Evolutionary conservation across 2,888 invertebrate species (phyloP).

Genomic region (Thera britannica): DNA sequence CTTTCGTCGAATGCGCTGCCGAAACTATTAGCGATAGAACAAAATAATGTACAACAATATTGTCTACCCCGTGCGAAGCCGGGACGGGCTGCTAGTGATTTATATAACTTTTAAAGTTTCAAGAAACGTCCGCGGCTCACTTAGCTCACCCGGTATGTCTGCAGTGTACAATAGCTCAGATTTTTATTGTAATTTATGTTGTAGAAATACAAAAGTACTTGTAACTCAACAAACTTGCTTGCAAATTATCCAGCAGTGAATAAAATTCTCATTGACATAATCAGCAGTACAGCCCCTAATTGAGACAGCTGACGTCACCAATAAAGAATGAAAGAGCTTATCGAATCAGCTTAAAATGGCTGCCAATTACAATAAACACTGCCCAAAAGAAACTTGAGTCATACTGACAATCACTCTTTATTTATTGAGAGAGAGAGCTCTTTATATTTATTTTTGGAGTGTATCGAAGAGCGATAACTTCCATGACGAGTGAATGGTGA

Average conservation of each 20-base stretch:
- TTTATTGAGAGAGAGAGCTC: constrained; percentile 12
- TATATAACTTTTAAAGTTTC: too few species aligned
- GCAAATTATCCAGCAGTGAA: neutral
- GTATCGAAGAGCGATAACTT: neutral
- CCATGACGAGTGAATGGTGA: neutral
- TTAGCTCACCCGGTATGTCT: too few species aligned
- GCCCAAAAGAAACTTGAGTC: constrained; percentile 27
- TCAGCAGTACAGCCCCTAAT: constrained; percentile 5
- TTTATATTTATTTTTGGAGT: neutral
- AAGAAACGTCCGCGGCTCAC: too few species aligned
- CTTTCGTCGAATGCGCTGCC: too few species aligned
- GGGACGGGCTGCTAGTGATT: too few species aligned
- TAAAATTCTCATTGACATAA: constrained; percentile 12
- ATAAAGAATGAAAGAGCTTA: constrained; percentile 27
- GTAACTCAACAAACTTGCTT: neutral
- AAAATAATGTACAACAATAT: too few species aligned
- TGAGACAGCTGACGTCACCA: constrained; percentile 16
- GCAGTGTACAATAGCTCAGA: too few species aligned
- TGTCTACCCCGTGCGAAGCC: too few species aligned
- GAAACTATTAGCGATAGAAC: too few species aligned
- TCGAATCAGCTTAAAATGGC: constrained; percentile 30
- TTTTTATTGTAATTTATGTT: too few species aligned
- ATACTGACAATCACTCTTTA: constrained; percentile 27
- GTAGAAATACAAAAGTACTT: too few species aligned
- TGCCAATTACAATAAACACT: constrained; percentile 31